Evolutionary conservation across 2,888 invertebrate species (phyloP), one percentile per base, ranked within the genome.

Genomic region (Trichopria drosophilae): DNA sequence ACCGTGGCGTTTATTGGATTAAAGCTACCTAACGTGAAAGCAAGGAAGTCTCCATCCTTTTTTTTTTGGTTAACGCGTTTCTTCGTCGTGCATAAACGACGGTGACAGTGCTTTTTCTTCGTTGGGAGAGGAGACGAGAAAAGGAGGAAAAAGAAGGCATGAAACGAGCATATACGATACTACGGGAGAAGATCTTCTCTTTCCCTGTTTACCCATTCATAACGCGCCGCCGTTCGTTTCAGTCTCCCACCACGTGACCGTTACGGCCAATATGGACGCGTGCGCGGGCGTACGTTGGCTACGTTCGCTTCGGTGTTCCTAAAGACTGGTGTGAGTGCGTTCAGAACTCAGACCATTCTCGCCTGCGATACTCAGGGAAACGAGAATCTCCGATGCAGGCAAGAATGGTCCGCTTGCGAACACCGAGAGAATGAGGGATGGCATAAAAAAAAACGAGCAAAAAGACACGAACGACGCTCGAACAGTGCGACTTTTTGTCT

Each of bases 231-330:
- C 40, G 32, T 46, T 54, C 28, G 12, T 32, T 4, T 32, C 36
- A 53, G 45, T 42, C 55, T 53, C 49, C 50, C 49, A 51, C 52
- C 56, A 45, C 55, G 56, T 53, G 55, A 58, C 61, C 60, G 61
- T 58, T 58, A 60, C 41, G 43, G 55, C 53, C 56, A 58, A 59
- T 59, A 57, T 55, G 54, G 53, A 54, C 57, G 55, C 59, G 59
- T 59, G 63, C 58, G 60, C 57, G 62, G 54, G 60, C 54, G 59
- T 58, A 43, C 36, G 36, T 24, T 16, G n/a, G 49, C 35, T 29
- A 24, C 42, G 43, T 47, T 28, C 36, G 32, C 26, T n/a, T n/a
- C n/a, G n/a, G n/a, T n/a, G n/a, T n/a, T n/a, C n/a, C n/a, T n/a
- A n/a, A n/a, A n/a, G n/a, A n/a, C n/a, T n/a, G n/a, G n/a, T n/a